Percentiles rank a stretch among this genome's conserved stretches.
Conservation (phyloP, 2,797 vertebrate species). For the Spinus olivaceus region DNA sequence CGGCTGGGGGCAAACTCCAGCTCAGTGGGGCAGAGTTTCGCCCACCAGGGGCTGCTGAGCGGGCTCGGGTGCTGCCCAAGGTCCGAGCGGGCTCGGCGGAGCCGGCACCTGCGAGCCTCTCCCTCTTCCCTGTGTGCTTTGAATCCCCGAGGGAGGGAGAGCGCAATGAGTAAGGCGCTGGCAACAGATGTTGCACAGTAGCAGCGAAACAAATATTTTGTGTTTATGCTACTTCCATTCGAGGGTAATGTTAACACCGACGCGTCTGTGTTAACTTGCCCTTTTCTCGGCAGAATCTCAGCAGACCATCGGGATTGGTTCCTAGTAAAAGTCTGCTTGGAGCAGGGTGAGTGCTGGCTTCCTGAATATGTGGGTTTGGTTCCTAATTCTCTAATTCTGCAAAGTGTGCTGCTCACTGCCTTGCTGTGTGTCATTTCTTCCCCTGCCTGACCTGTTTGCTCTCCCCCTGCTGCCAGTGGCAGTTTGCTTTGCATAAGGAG, state of each 20-base stretch:
- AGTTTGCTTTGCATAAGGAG: not conserved
- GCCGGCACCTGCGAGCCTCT: constrained; percentile 26
- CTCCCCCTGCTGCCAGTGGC: not conserved
- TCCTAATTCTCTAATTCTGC: constrained; percentile 10
- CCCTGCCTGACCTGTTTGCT: constrained; percentile 10
- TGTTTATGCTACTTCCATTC: constrained; percentile 26
- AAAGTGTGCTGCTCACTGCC: not conserved
- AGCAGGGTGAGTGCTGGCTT: not conserved
- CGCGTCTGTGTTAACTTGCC: not conserved
- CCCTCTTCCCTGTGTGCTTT: constrained; percentile 35
- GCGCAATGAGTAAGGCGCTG: not conserved
- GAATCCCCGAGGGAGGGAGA: constrained; percentile 34
- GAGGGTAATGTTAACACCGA: not conserved
- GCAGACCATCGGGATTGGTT: not conserved
- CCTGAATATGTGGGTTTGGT: not conserved
- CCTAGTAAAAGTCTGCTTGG: not conserved
- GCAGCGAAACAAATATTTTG: constrained; percentile 63
- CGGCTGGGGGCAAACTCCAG: not conserved
- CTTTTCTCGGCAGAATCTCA: not conserved
- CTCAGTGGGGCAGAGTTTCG: not conserved
- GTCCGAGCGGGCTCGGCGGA: not conserved
- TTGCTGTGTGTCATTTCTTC: not conserved
- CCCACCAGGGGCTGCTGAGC: not conserved
- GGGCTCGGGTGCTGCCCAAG: not conserved
- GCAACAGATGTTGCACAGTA: constrained; percentile 59